Base-by-base conservation (phyloP, 2,888 invertebrate species). In the Bellardia pandia region DNA sequence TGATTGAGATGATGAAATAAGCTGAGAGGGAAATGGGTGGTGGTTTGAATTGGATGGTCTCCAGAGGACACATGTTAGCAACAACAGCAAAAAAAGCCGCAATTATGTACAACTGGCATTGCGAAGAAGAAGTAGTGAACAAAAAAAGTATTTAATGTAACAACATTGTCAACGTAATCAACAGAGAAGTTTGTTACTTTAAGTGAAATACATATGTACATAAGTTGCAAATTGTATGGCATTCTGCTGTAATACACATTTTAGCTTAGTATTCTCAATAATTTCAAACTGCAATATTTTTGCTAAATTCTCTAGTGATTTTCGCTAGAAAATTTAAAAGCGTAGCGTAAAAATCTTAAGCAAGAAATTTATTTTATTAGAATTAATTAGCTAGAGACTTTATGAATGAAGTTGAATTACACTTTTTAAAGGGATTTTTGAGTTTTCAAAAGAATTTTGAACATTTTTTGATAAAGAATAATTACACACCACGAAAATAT, bases 61-160 rank as follows among this genome's bases (percentile, higher is more conserved):
- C 74, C 79, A 75, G 79, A 86, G 71, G 78, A 86, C 66, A 79
- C 42, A 76, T 83, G 79, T 30, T 23, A 33, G 16, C 53, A 66
- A 40, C 33, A 33, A 76, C 23, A 23, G 23, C 23, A 23, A 64
- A 66, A 72, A 42, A 76, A 72, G 33, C 53, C 60, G 60, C 66
- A 86, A 66, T 45, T 53, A 68, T 13, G 42, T 14, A 60, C 40
- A 60, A 79, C 74, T 78, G 64, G 45, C 33, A 79, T 53, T 53
- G 11, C 37, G 16, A 76, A 62, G 16, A n/a, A 30, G 16, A 6
- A 62, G 45, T 56, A 40, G 1, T 30, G 14, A n/a, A 16, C 14
- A 40, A 6, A 9, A 30, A 56, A 42, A 37, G 37, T 69, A 69
- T 37, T 33, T 68, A 23, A 30, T 2, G 30, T 42, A 51, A 37